These are phyloP conservation scores for Onthophagus taurus DNA, from an alignment of 1,140 invertebrate species.

Conservation along the genomic window DNA sequence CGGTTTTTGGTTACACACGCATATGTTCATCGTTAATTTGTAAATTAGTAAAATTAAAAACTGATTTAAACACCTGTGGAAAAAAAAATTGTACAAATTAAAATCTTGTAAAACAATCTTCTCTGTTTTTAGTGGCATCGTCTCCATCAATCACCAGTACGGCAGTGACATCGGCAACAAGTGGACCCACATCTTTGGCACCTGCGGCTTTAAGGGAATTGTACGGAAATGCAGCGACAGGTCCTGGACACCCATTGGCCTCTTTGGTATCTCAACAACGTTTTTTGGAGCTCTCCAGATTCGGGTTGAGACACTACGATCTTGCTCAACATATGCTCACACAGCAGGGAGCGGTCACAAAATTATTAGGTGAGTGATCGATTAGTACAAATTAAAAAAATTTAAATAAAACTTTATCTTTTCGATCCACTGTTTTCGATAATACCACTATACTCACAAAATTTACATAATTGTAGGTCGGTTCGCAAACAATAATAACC, in stretches of 20 bases:
- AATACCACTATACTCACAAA: no score
- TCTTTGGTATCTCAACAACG: slow-evolving; percentile 60
- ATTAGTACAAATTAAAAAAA: no score
- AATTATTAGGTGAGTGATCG: slow-evolving; percentile 66
- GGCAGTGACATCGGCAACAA: slow-evolving; percentile 19
- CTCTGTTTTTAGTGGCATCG: slow-evolving; percentile 30
- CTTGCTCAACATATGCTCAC: slow-evolving; percentile 79
- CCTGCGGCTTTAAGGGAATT: slow-evolving; percentile 35
- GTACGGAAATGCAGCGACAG: slow-evolving; percentile 40
- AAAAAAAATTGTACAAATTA: no score
- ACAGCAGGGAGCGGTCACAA: slow-evolving; percentile 84
- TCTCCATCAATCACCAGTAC: slow-evolving; percentile 28
- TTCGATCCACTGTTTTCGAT: no score
- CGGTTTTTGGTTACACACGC: no score
- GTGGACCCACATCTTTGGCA: slow-evolving; percentile 25
- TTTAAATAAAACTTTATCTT: no score
- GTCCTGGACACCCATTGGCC: slow-evolving; percentile 51
- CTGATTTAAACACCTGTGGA: no score
- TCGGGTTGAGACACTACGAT: slow-evolving; percentile 78
- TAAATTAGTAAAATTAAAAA: no score
- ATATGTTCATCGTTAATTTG: no score
- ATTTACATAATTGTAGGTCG: no score
- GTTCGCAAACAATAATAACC: no score
- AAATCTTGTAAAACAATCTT: no score
- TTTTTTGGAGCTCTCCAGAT: slow-evolving; percentile 71